Evolutionary conservation across 1,140 invertebrate species (phyloP), one percentile per base, ranked within the genome.

Genomic region (Lucilia cuprina): DNA sequence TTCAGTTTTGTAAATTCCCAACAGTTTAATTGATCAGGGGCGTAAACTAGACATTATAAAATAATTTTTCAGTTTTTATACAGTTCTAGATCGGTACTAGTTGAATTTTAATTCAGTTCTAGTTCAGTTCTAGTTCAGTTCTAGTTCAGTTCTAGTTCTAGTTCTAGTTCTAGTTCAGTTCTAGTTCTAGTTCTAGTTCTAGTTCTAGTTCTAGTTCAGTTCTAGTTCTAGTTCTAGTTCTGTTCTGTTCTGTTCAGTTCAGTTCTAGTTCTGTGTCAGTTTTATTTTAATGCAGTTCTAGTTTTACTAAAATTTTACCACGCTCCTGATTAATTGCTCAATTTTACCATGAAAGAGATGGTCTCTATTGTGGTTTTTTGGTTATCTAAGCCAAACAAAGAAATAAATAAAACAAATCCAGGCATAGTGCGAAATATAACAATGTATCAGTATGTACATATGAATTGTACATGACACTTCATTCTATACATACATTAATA

Each of bases 371-470:
- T 70, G 41, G 75, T 41, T 77, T 80, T 80, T 50, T 80, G 77
- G 47, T 80, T 80, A 80, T 80, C 77, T 80, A 80, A 80, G 77
- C 77, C 25, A 80, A 50, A 80, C 41, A 80, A 17, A 49, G 10
- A 80, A 13, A 21, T 2, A 35, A 25, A 75, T 17, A 75, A 10
- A 41, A 78, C 14, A 47, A 41, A 41, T 47, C 2, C 34, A 78
- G 34, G 55, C 25, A 30, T n/a, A 60, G 55, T 60, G 55, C 14
- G 55, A 60, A 60, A 60, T 60, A 17, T 60, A 30, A 60, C 55
- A 60, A 17, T 60, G 14, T n/a, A n/a, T n/a, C 13, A 60, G 25
- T 30, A n/a, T 60, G 55, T 60, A n/a, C 50, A 14, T 5, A 12
- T 17, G 25, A 30, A 30, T 17, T 60, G 50, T 41, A n/a, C 50